A percentile compares a stretch with the other conserved stretches of the same genome.
phyloP scores from a whole-genome alignment of 2,888 invertebrate species.

The Desoria tigrina region DNA sequence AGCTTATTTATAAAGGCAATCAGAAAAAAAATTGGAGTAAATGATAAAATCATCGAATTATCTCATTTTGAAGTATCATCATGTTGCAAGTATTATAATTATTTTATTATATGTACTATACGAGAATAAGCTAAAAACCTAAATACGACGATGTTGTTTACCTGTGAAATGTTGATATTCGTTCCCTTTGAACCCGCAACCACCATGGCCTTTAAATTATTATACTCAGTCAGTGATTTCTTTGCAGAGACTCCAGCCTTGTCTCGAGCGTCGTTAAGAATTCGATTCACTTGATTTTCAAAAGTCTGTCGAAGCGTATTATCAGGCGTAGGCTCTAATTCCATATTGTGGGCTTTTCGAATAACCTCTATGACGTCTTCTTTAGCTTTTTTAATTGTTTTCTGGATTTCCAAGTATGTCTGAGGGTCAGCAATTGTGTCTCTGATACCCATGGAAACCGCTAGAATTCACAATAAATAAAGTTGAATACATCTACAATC shows the following conservation, averaged over 20 bases:
- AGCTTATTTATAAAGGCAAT: too few species aligned
- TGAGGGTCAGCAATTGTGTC: slow-evolving; percentile 99
- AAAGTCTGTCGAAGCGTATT: slow-evolving; percentile 98
- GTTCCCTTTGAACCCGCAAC: slow-evolving; percentile 99
- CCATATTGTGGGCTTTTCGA: slow-evolving; percentile 99
- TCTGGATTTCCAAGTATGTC: slow-evolving; percentile 96
- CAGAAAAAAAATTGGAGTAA: too few species aligned
- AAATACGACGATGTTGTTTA: slow-evolving; percentile 52
- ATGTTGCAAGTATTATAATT: too few species aligned
- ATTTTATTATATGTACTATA: too few species aligned
- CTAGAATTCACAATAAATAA: too few species aligned
- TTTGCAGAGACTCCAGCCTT: slow-evolving; percentile 99
- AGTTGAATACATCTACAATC: too few species aligned
- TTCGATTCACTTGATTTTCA: slow-evolving; percentile 91
- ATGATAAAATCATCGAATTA: too few species aligned
- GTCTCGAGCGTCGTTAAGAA: slow-evolving; percentile 99
- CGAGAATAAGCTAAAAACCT: background rate
- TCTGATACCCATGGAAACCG: slow-evolving; percentile 94
- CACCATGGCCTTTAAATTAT: slow-evolving; percentile 99
- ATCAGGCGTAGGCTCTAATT: slow-evolving; percentile 97
- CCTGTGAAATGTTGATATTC: slow-evolving; percentile 99
- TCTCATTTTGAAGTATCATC: too few species aligned
- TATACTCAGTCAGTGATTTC: slow-evolving; percentile 97
- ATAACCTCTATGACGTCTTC: slow-evolving; percentile 99
- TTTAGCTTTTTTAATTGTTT: slow-evolving; percentile 97